Base-by-base conservation (phyloP, 2,888 invertebrate genomes). In the Volucella inanis region DNA sequence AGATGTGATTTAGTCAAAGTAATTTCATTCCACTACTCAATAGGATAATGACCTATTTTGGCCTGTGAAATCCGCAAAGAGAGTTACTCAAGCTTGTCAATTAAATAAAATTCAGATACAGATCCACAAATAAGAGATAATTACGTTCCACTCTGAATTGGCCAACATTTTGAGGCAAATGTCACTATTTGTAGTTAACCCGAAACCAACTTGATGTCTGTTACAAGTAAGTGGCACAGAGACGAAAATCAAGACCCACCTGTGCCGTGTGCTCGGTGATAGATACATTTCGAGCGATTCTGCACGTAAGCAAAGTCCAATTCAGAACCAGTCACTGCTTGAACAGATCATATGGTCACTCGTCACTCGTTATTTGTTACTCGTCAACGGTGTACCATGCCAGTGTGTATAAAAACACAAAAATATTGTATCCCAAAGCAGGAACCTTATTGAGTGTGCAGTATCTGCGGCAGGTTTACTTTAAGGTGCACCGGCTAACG, bases 301-400 rank as follows among this genome's bases (percentile, higher is more conserved):
- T 55, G 77, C 82, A 82, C 82, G 77, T 82, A 82, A 71, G 39
- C 65, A 70, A 52, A 64, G 59, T 54, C 54, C 41, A 22, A 14
- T 22, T 41, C 61, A 65, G 76, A 76, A 52, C 67, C 67, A 67
- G 67, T 67, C 67, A 41, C 18, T 61, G 57, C 11, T 38, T 39
- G 41, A 52, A 11, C 54, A 6, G 65, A 41, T 65, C 65, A 65
- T 52, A 65, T 52, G 65, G 52, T 22, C 9, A 8, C 8, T n/a
- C 67, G 43, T 22, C 47, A 47, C 38, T 15, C 11, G 64, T 11
- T 22, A 15, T 18, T 39, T 12, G n/a, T 55, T 47, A 11, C 12
- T 41, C 9, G 8, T 11, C 50, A n/a, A 31, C 43, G 49, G 41
- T 43, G 39, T 67, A 55, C 41, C 38, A 59, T 64, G 74, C 54